phyloP scores from a whole-genome alignment of 2,888 invertebrate genomes.

The Ametastegia equiseti region DNA sequence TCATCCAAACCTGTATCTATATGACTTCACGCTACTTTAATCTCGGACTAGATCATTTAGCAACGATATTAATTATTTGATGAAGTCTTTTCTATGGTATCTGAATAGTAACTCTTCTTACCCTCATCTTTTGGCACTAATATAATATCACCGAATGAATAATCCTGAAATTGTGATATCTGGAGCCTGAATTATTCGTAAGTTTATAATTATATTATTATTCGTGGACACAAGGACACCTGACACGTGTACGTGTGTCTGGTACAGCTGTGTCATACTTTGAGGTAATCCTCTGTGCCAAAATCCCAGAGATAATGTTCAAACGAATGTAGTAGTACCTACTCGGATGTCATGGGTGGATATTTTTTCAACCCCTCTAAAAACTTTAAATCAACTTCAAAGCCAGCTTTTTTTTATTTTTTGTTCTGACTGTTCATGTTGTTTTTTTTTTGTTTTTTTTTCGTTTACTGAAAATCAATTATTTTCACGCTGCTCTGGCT shows the following conservation, averaged over 20 bases:
- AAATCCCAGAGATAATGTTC: slow-evolving; percentile 17
- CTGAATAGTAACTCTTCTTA: not conserved
- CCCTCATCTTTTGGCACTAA: too few species aligned
- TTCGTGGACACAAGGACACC: not conserved
- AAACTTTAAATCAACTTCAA: slow-evolving; percentile 32
- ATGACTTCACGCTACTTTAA: not conserved
- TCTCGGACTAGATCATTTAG: not conserved
- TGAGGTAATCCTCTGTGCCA: slow-evolving; percentile 10
- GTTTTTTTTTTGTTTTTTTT: not conserved
- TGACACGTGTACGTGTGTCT: not conserved
- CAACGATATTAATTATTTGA: not conserved
- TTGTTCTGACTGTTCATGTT: too few species aligned
- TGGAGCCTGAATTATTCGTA: not conserved
- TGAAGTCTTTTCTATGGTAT: not conserved
- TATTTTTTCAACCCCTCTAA: slow-evolving; percentile 5
- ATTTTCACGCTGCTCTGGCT: not conserved
- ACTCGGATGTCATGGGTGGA: not conserved
- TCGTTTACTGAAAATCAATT: not conserved
- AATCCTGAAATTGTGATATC: not conserved
- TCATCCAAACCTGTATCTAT: not conserved
- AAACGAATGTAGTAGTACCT: slow-evolving; percentile 7
- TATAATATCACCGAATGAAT: not conserved
- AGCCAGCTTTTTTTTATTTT: not conserved
- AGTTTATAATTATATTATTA: slow-evolving; percentile 5
- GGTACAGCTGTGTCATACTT: slow-evolving; percentile 15